Evolutionary conservation across 1,140 invertebrate species (phyloP), one percentile per base, ranked within the genome.

Genomic region (Liolophura sinensis): DNA sequence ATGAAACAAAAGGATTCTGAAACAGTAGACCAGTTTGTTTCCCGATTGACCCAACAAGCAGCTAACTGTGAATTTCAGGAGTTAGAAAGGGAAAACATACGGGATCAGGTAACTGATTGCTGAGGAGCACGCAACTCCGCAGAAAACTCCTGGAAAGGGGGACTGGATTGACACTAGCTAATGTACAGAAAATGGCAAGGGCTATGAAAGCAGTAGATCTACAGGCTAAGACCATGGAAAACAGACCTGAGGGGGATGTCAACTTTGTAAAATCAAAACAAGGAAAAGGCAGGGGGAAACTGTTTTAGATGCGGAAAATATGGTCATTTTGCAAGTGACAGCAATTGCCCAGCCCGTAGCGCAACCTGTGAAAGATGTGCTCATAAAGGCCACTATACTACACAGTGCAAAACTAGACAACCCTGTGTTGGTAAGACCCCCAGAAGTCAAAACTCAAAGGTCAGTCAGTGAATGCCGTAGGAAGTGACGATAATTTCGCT

Each of bases 51-150:
- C 56, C 63, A 68, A 50, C 48, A 66, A 50, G 61, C 65, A 48
- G 56, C 57, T 16, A 62, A 55, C n/a, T 73, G 68, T 63, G 52
- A 70, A 58, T 70, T 68, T 60, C 27, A 18, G 1, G 40, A 66
- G 59, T 25, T 60, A 40, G 63, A 70, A 52, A 40, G 31, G 31
- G 68, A 66, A 31, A 60, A 58, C 40, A 73, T 70, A 7, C 18
- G 64, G 15, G 68, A 73, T 50, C 71, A 73, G 56, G 50, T 73
- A 3, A 68, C 70, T 22, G 71, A 70, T 27, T 70, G 68, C 61
- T 70, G 68, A 49, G 24, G 7, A 70, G 65, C 1, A 47, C 65
- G 9, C 16, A 27, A 9, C 25, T 73, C 15, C 51, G 68, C 15
- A 52, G 64, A 40, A 73, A 70, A 64, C 46, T 68, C 1, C 54